A percentile compares a stretch with the other conserved stretches of the same genome.
These are phyloP conservation scores for Machimus atricapillus DNA, from an alignment of 2,888 invertebrate species.

Conservation along the genomic window DNA sequence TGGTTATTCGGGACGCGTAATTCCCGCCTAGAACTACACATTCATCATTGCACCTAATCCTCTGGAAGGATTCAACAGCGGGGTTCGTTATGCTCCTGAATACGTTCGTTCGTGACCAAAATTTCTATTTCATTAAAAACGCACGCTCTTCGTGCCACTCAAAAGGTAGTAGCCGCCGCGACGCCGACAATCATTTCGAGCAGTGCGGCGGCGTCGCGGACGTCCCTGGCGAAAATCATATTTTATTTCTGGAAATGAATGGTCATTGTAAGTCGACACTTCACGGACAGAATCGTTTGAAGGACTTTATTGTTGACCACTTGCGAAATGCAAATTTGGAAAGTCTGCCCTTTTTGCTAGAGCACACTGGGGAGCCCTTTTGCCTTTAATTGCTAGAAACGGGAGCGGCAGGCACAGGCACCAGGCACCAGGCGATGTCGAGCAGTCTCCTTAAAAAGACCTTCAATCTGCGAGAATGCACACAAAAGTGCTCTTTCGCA, in stretches of 20 bases:
- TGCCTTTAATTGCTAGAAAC: not conserved
- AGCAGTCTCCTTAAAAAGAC: not conserved
- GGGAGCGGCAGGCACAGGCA: not conserved
- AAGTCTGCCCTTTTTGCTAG: not conserved
- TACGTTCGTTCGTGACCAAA: slow-evolving; percentile 26
- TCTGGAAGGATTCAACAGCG: slow-evolving; percentile 36
- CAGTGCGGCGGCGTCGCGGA: not conserved
- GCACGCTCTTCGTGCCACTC: not conserved
- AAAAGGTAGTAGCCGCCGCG: not conserved
- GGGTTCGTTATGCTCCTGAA: slow-evolving; percentile 16
- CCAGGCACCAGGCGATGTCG: not conserved
- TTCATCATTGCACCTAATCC: slow-evolving; percentile 37
- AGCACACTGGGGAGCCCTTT: too few relatives aligned
- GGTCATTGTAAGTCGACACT: slow-evolving; percentile 1
- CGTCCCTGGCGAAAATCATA: not conserved
- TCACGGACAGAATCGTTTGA: not conserved
- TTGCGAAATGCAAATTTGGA: not conserved
- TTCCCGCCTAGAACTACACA: slow-evolving; percentile 28
- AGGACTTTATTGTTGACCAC: not conserved
- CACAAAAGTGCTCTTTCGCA: slow-evolving; percentile 6
- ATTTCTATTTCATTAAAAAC: slow-evolving; percentile 35
- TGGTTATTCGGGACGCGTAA: slow-evolving; percentile 29
- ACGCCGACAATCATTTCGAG: not conserved
- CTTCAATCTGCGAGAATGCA: not conserved
- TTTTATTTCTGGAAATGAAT: not conserved